Evolutionary conservation across 2,113 vertebrate genomes (phyloP).

Genomic region (Andinoacara biseriatus): DNA sequence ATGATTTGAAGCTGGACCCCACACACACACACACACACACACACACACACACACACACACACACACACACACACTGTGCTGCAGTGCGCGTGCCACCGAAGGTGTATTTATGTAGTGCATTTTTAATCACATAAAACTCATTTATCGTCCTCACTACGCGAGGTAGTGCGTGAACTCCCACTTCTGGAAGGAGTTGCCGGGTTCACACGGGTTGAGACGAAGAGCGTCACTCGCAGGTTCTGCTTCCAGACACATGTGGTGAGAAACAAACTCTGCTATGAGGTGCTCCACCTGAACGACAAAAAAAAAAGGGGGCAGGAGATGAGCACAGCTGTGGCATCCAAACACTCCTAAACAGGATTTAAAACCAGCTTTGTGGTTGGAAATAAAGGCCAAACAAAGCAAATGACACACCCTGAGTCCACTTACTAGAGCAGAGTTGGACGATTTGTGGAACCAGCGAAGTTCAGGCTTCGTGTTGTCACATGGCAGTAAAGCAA

Average conservation of each 20-base stretch:
- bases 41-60: too few species aligned
- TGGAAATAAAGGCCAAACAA: slow-evolving; percentile 3
- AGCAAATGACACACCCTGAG: background rate
- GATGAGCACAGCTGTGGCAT: background rate
- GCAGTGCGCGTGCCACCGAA: background rate
- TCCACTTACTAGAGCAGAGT: slow-evolving; percentile 82
- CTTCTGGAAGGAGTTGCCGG: slow-evolving; percentile 82
- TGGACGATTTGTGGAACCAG: slow-evolving; percentile 86
- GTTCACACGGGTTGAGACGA: slow-evolving; percentile 77
- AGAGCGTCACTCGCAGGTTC: slow-evolving; percentile 56
- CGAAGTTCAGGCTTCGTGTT: slow-evolving; percentile 69
- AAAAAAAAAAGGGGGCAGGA: slow-evolving; percentile 29
- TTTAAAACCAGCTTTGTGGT: background rate
- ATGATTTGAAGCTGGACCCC: background rate
- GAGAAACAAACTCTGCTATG: slow-evolving; percentile 75
- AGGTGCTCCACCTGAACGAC: slow-evolving; percentile 84
- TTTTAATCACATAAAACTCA: background rate
- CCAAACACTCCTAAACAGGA: background rate
- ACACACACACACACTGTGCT: background rate
- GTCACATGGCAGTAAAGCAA: slow-evolving; percentile 79
- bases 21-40: too few species aligned
- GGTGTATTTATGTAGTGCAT: background rate
- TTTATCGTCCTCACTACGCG: slow-evolving; percentile 62
- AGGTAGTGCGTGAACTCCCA: slow-evolving; percentile 92
- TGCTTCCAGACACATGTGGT: slow-evolving; percentile 83